phyloP scores from a whole-genome alignment of 2,113 vertebrate species.

The Mungos mungo region DNA sequence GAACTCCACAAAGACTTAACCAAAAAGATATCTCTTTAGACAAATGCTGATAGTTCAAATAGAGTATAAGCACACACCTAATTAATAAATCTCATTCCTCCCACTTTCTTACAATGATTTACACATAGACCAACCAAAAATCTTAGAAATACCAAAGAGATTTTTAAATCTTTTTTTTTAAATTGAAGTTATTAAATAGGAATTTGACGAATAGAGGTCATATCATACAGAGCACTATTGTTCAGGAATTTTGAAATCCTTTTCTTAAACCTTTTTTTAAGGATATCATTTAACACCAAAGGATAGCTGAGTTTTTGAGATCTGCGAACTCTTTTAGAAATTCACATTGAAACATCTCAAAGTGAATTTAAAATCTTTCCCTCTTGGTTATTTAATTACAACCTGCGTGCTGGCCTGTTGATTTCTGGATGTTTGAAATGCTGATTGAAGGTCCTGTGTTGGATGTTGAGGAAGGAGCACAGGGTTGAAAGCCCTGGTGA shows the following conservation, averaged over 20 bases:
- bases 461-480: not conserved
- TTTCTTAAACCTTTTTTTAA: not conserved
- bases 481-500: not conserved
- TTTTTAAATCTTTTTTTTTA: not conserved
- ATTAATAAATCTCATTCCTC: not conserved
- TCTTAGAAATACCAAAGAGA: not conserved
- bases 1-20: not conserved
- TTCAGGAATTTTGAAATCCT: not conserved
- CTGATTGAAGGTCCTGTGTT: not conserved
- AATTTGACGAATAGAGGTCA: not conserved
- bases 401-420: not conserved
- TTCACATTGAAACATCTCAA: not conserved
- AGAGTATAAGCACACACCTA: not conserved
- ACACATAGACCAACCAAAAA: not conserved
- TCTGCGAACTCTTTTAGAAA: not conserved
- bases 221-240: not conserved
- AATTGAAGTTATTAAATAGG: not conserved
- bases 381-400: not conserved
- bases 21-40: not conserved
- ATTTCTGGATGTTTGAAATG: not conserved
- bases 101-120: not conserved
- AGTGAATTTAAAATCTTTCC: constrained; percentile 19
- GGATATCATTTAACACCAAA: not conserved
- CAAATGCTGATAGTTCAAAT: not conserved
- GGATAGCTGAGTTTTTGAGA: not conserved